Percentiles rank a stretch among this genome's conserved stretches.
These are phyloP conservation scores for Mycalesis mineus DNA, from an alignment of 2,888 invertebrate genomes.

Conservation along the genomic window DNA sequence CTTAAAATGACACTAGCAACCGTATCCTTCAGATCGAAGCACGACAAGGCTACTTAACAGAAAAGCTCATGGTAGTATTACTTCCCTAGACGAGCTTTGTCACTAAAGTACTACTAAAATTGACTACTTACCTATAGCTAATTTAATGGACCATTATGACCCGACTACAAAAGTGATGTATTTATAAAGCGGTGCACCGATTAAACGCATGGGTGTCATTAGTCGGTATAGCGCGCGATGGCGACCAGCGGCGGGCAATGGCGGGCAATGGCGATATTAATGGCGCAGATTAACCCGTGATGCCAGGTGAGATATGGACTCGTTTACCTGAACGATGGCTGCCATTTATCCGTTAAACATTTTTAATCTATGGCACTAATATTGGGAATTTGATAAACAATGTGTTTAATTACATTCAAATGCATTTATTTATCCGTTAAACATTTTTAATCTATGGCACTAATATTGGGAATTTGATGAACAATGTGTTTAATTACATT, in stretches of 20 bases:
- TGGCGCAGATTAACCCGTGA: conserved; percentile 40
- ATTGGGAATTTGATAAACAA: not conserved
- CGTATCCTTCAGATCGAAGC: too few species aligned
- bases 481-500: too few species aligned
- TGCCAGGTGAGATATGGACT: conserved; percentile 48
- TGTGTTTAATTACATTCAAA: too few species aligned
- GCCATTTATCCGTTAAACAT: not conserved
- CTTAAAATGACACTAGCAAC: too few species aligned
- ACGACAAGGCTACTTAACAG: too few species aligned
- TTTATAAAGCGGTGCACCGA: not conserved
- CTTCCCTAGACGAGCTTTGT: too few species aligned
- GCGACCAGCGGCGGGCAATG: not conserved
- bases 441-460: not conserved
- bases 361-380: not conserved
- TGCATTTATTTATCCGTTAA: not conserved
- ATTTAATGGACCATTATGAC: too few species aligned
- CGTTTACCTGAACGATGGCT: conserved; percentile 44
- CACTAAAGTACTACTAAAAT: too few species aligned
- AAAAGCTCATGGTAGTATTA: too few species aligned
- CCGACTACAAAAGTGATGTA: not conserved
- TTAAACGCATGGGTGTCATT: conserved; percentile 2
- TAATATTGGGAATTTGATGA: not conserved
- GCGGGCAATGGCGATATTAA: conserved; percentile 7
- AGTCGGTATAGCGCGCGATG: not conserved
- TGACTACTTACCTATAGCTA: too few species aligned